Base-by-base conservation (phyloP, 23 tunicate species). In the Phallusia fumigata region DNA sequence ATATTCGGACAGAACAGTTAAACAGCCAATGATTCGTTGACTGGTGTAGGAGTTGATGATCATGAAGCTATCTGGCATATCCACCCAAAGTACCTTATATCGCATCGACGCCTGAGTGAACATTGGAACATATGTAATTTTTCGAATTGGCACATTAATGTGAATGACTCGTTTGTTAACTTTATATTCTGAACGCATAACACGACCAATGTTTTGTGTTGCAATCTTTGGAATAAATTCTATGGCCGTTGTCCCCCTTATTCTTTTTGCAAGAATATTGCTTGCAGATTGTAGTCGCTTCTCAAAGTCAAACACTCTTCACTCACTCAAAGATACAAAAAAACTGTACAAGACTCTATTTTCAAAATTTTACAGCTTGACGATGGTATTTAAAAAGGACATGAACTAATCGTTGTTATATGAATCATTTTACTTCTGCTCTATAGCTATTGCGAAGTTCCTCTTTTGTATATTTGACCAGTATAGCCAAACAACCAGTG, bases 141-240 rank as follows among this genome's bases (percentile, higher is more conserved):
- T 94, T 73, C 91, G 98, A 11, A 85, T 89, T 36, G 82, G 88
- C 77, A 75, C 90, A 24, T 52, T 94, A 22, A 64, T 83, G 0
- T 94, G 88, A 80, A 89, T 94, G 93, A 49, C 88, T 6, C 33
- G 87, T 30, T 89, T 90, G 94, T 31, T 94, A 53, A 86, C 83
- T 26, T 33, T 83, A 15, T 75, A 83, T n/a, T 65, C 36, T 35
- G 79, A 64, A 18, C 28, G 45, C 31, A 64, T 94, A 2, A 88
- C 88, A 13, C 81, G 36, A 24, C 76, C 79, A 8, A 40, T 64
- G 8, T 82, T 78, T 65, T 32, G 76, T 21, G 53, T 74, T 75
- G 98, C 90, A 21, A 53, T 86, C 11, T 22, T 86, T 36, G 98
- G 98, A 12, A 84, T 89, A 90, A 35, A 64, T 24, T 50, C 83